phyloP scores from a whole-genome alignment of 2,888 invertebrate species.

The Chrysomela aeneicollis region DNA sequence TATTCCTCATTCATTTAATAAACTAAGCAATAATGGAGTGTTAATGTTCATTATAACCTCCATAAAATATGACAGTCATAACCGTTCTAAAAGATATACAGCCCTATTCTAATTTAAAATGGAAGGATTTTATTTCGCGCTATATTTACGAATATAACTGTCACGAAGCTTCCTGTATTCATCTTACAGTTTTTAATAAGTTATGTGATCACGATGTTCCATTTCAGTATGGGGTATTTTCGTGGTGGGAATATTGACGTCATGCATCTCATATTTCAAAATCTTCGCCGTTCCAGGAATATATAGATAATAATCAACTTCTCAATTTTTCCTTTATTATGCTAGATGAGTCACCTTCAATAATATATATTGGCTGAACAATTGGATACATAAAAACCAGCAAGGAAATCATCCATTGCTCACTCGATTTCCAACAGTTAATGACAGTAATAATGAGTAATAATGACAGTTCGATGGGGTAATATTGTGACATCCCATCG shows the following conservation, averaged over 20 bases:
- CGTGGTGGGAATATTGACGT: not conserved
- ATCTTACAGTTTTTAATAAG: constrained; percentile 46
- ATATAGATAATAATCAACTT: too few species aligned
- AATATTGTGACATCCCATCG: too few species aligned
- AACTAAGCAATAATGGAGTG: constrained; percentile 32
- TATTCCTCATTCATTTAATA: constrained; percentile 13
- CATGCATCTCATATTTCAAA: not conserved
- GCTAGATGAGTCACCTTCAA: too few species aligned
- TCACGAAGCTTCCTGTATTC: constrained; percentile 45
- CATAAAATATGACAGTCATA: constrained; percentile 33
- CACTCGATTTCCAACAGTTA: too few species aligned
- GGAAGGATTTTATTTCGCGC: constrained; percentile 34
- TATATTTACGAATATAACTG: constrained; percentile 46
- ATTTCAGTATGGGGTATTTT: constrained; percentile 7
- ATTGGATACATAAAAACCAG: too few species aligned
- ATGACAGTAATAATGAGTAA: too few species aligned
- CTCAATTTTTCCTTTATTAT: too few species aligned
- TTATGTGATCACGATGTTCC: constrained; percentile 27
- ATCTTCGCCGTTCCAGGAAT: too few species aligned
- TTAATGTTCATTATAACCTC: constrained; percentile 35
- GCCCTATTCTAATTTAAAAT: constrained; percentile 29
- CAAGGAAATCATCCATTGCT: too few species aligned
- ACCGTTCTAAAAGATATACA: constrained; percentile 33
- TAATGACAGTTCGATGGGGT: too few species aligned
- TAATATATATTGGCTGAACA: too few species aligned